phyloP scores from a whole-genome alignment of 2,113 vertebrate species.

The Ailuropoda melanoleuca region DNA sequence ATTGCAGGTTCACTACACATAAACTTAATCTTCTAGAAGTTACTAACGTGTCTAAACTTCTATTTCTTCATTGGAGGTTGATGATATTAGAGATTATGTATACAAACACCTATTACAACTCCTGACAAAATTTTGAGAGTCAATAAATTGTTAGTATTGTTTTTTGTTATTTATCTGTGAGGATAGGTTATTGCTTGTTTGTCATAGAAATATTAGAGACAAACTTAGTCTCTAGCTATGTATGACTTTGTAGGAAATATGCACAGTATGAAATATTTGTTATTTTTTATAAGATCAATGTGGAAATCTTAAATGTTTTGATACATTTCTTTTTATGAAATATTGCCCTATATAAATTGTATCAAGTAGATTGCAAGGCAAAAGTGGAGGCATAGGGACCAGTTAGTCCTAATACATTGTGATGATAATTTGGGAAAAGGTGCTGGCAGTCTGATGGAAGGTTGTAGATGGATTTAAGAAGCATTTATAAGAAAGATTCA shows the following conservation, averaged over 20 bases:
- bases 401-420: background rate
- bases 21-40: slow-evolving; percentile 23
- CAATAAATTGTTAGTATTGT: background rate
- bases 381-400: background rate
- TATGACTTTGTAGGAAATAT: background rate
- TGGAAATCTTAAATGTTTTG: background rate
- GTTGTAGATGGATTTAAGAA: background rate
- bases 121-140: background rate
- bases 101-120: background rate
- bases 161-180: background rate
- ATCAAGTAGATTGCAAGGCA: background rate
- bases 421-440: background rate
- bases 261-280: background rate
- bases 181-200: background rate
- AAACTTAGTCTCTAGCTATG: background rate
- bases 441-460: background rate
- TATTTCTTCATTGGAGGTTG: background rate
- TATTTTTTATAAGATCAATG: background rate
- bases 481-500: background rate
- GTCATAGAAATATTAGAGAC: background rate
- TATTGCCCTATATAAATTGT: background rate
- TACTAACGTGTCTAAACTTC: background rate
- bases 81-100: background rate
- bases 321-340: background rate
- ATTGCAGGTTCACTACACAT: background rate